A percentile compares a stretch with the other conserved stretches of the same genome.
Conservation (phyloP, 2,888 invertebrate species). For the Phalera bucephala region DNA sequence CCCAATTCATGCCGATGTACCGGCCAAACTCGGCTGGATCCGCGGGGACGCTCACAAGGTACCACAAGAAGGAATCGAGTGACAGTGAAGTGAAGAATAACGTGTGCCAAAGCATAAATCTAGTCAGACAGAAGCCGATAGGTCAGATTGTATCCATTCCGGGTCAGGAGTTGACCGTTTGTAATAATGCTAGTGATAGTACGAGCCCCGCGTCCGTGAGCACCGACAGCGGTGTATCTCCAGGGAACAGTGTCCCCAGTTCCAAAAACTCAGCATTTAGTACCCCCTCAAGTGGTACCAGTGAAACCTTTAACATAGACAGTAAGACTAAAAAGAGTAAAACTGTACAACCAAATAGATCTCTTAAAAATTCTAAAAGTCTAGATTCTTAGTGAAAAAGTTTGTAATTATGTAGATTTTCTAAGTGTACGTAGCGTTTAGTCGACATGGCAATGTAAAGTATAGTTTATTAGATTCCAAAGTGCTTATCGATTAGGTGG, state of each 20-base stretch:
- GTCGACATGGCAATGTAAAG: conserved; percentile 56
- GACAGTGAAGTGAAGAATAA: conserved; percentile 60
- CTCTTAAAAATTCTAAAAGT: conserved; percentile 77
- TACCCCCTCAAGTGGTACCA: conserved; percentile 42
- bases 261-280: conserved; percentile 67
- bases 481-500: conserved; percentile 54
- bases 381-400: conserved; percentile 70
- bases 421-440: conserved; percentile 75
- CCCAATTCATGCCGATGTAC: conserved; percentile 73
- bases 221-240: conserved; percentile 73
- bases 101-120: conserved; percentile 80
- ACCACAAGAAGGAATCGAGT: conserved; percentile 63
- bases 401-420: conserved; percentile 82
- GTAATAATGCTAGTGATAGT: conserved; percentile 68
- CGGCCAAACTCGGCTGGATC: conserved; percentile 74
- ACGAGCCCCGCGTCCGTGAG: conserved; percentile 73
- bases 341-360: conserved; percentile 55
- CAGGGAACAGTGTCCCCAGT: conserved; percentile 68
- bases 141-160: conserved; percentile 75
- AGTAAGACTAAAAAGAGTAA: conserved; percentile 66
- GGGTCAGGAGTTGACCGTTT: conserved; percentile 74
- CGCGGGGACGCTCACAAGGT: conserved; percentile 73
- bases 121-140: conserved; percentile 78
- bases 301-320: conserved; percentile 51
- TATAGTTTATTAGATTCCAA: conserved; percentile 66